Evolutionary conservation across 2,113 vertebrate genomes (phyloP).

Genomic region (Lagenorhynchus albirostris): DNA sequence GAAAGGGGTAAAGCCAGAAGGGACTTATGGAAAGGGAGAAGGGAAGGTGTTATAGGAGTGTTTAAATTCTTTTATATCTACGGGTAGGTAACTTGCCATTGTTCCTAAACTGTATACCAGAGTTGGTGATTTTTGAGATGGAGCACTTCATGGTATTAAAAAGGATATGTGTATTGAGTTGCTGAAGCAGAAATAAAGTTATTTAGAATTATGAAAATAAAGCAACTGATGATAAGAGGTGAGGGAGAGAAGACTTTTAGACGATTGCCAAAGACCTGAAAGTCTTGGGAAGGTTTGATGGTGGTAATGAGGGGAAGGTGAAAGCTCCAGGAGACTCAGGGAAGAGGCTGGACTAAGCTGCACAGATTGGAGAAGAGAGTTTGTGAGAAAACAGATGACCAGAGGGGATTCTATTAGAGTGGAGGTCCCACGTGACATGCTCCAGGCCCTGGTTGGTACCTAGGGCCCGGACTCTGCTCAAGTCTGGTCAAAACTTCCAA

Average conservation of each 20-base stretch:
- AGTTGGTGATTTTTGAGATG: background rate
- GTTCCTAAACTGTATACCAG: background rate
- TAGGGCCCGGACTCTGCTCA: background rate
- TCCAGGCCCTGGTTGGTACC: background rate
- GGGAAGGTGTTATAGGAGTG: background rate
- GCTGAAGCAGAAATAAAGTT: background rate
- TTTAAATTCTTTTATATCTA: background rate
- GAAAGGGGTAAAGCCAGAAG: background rate
- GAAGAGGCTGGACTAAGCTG: background rate
- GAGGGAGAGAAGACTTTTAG: background rate
- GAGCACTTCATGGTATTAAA: background rate
- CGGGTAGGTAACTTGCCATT: background rate
- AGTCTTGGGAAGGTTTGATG: background rate
- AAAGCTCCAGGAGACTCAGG: background rate
- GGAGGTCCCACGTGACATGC: background rate
- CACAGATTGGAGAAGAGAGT: background rate
- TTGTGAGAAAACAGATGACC: background rate
- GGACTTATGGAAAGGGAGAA: background rate
- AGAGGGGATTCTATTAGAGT: background rate
- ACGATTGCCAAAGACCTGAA: background rate
- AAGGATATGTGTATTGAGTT: background rate
- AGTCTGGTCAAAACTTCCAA: background rate
- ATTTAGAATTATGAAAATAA: background rate
- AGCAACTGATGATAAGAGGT: background rate
- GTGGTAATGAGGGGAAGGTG: background rate